phyloP scores from a whole-genome alignment of 2,888 invertebrate species.

The Diadromus collaris region DNA sequence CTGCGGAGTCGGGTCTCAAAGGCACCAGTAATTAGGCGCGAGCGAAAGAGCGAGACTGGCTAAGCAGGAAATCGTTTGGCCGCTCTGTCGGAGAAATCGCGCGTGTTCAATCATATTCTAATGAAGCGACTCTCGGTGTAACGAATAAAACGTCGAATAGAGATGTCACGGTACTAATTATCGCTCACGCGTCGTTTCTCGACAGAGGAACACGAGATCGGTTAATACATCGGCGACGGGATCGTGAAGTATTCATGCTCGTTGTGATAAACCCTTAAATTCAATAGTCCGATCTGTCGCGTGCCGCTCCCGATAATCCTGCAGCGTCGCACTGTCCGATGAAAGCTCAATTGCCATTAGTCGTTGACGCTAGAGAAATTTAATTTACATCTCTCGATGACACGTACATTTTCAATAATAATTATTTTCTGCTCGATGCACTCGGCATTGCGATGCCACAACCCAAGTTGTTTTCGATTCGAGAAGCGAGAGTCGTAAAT shows the following conservation, averaged over 20 bases:
- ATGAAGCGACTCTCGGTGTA: constrained; percentile 69
- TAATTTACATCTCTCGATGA: neutral
- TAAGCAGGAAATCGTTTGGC: constrained; percentile 22
- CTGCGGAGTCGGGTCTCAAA: constrained; percentile 21
- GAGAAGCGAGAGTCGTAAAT: neutral
- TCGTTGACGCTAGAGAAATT: neutral
- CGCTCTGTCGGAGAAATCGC: constrained; percentile 19
- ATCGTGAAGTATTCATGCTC: constrained; percentile 1
- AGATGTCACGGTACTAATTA: constrained; percentile 74
- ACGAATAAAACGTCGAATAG: constrained; percentile 68
- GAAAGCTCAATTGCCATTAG: neutral
- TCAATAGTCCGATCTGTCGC: neutral
- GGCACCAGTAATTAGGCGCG: constrained; percentile 24
- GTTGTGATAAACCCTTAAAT: constrained; percentile 2
- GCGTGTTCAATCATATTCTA: constrained; percentile 71
- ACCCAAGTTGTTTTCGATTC: neutral
- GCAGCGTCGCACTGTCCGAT: neutral
- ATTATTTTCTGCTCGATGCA: too few species aligned
- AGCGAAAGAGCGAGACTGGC: constrained; percentile 16
- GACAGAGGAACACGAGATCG: constrained; percentile 4
- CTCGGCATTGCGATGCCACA: too few species aligned
- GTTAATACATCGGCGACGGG: neutral
- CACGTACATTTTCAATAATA: neutral
- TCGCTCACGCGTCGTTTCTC: constrained; percentile 46
- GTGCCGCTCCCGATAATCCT: neutral